Conservation (phyloP, 2,888 invertebrate genomes). For the Tetragnatha montana region DNA sequence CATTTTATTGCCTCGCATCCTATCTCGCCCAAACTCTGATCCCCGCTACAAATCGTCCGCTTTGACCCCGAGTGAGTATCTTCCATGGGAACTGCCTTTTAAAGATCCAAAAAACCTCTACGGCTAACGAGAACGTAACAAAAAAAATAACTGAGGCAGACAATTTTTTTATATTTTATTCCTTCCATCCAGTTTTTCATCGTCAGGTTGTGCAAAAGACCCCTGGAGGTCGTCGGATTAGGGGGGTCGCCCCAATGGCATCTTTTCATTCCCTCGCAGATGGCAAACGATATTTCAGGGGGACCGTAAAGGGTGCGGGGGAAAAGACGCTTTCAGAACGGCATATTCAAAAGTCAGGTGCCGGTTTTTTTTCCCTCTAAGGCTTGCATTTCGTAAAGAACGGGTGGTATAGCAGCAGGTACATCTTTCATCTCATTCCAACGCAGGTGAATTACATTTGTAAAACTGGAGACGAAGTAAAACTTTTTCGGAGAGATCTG, state of each 20-base stretch:
- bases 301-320: background rate
- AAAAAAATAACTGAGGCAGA: background rate
- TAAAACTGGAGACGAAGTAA: too few species aligned
- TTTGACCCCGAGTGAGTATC: background rate
- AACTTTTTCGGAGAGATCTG: too few species aligned
- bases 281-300: background rate
- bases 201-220: background rate
- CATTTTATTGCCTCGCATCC: background rate
- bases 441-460: background rate
- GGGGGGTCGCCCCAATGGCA: background rate
- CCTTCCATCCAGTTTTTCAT: background rate
- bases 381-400: background rate
- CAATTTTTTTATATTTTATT: background rate
- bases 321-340: background rate
- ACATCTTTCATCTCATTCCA: background rate
- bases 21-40: background rate
- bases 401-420: background rate
- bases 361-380: background rate
- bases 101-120: background rate
- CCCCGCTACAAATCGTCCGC: background rate
- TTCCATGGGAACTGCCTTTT: background rate
- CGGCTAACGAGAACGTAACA: background rate
- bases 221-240: background rate
- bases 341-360: background rate
- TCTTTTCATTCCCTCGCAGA: background rate